phyloP scores from a whole-genome alignment of 2,888 invertebrate genomes.

The Ectemnius lituratus region DNA sequence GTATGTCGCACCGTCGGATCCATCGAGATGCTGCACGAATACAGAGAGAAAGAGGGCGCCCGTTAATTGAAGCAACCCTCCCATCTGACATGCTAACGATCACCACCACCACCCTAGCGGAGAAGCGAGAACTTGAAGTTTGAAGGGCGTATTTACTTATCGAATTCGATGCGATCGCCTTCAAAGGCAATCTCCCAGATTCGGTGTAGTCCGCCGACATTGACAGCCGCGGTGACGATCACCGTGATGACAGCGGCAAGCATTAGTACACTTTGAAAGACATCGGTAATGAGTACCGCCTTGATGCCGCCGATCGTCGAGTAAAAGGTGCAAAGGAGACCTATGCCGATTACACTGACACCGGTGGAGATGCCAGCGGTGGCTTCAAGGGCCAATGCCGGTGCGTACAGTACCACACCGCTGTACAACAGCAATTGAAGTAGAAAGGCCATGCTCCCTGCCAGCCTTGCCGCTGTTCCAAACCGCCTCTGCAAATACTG shows the following conservation, averaged over 20 bases:
- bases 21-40: constrained; percentile 82
- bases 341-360: constrained; percentile 86
- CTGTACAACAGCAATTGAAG: constrained; percentile 93
- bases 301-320: constrained; percentile 93
- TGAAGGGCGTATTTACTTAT: constrained; percentile 79
- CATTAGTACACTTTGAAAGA: constrained; percentile 91
- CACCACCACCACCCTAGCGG: constrained; percentile 8
- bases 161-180: constrained; percentile 85
- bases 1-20: constrained; percentile 91
- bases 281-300: constrained; percentile 91
- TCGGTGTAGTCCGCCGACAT: constrained; percentile 83
- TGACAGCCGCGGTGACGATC: constrained; percentile 85
- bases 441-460: constrained; percentile 91
- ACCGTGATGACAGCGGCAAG: constrained; percentile 88
- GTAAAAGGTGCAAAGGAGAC: constrained; percentile 89
- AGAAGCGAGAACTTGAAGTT: no score
- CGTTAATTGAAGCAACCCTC: constrained; percentile 24
- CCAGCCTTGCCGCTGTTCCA: constrained; percentile 85
- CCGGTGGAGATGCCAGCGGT: constrained; percentile 87
- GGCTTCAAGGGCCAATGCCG: constrained; percentile 91
- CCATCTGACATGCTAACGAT: background rate
- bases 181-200: constrained; percentile 85
- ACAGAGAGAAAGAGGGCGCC: constrained; percentile 25
- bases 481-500: constrained; percentile 93
- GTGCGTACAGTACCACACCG: constrained; percentile 95